phyloP scores from a whole-genome alignment of 1,140 invertebrate species.

The Cyclargus thomasi region DNA sequence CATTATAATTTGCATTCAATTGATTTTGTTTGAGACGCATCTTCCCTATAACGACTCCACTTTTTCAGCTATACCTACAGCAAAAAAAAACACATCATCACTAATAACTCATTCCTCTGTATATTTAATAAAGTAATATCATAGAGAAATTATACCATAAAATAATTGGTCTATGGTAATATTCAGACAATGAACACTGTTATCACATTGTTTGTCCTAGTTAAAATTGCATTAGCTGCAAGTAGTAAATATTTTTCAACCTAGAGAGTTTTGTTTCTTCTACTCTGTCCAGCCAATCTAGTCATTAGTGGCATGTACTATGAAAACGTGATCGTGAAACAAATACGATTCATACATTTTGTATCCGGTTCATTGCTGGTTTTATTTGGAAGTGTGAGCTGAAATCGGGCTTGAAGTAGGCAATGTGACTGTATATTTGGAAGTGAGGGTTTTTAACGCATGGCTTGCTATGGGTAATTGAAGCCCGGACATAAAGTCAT shows the following conservation, averaged over 20 bases:
- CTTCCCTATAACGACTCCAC: too few species aligned
- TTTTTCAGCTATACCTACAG: too few species aligned
- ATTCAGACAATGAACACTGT: too few species aligned
- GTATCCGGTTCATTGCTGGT: constrained; percentile 11
- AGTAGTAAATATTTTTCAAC: constrained; percentile 22
- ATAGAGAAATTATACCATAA: too few species aligned
- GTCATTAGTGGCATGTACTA: constrained; percentile 24
- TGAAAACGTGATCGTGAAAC: not conserved
- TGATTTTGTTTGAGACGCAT: too few species aligned
- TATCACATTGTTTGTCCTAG: not conserved
- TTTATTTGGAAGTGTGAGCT: not conserved
- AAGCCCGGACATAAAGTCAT: constrained; percentile 40
- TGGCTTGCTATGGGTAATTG: constrained; percentile 29
- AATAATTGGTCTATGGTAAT: too few species aligned
- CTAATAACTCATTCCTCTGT: too few species aligned
- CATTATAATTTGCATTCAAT: too few species aligned
- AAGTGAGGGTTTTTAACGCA: not conserved
- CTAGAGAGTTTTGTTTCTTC: constrained; percentile 21
- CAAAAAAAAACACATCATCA: too few species aligned
- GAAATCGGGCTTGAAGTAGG: not conserved
- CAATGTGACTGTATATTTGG: constrained; percentile 14
- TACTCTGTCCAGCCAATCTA: constrained; percentile 21
- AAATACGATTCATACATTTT: not conserved
- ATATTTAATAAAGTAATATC: too few species aligned
- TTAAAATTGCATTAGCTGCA: constrained; percentile 20